Percentiles rank a stretch among this genome's conserved stretches.
phyloP scores from a whole-genome alignment of 2,113 vertebrate species.

The Pelobates fuscus region DNA sequence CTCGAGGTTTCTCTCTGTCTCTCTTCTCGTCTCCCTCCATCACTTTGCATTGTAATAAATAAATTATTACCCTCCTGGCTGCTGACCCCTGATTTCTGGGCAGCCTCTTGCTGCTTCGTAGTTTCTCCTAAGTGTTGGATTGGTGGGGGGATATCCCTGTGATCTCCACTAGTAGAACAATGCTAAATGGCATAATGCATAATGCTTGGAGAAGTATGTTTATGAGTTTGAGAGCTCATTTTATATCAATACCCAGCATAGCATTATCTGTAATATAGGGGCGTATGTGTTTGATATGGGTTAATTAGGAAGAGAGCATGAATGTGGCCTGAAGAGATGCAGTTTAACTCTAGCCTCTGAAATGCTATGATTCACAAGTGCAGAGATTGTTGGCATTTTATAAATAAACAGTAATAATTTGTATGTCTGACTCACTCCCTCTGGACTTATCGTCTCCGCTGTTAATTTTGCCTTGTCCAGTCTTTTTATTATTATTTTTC shows the following conservation, averaged over 20 bases:
- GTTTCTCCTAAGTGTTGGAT: neutral
- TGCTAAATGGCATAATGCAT: neutral
- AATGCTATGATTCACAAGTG: no score
- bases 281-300: neutral
- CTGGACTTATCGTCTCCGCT: neutral
- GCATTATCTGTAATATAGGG: neutral
- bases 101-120: neutral
- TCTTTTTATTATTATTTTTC: neutral
- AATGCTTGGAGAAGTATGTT: neutral
- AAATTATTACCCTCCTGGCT: slow-evolving; percentile 20
- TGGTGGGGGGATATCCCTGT: neutral
- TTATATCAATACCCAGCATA: neutral
- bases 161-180: neutral
- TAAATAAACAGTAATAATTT: no score
- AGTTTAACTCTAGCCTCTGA: no score
- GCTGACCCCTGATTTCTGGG: slow-evolving; percentile 1
- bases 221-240: neutral
- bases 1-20: neutral
- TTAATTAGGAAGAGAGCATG: neutral
- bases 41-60: slow-evolving; percentile 17
- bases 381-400: no score
- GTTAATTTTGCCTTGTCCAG: neutral
- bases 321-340: no score
- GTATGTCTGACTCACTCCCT: no score
- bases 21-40: neutral